Conservation (phyloP, 2,888 invertebrate genomes). For the Andrena fulva region DNA sequence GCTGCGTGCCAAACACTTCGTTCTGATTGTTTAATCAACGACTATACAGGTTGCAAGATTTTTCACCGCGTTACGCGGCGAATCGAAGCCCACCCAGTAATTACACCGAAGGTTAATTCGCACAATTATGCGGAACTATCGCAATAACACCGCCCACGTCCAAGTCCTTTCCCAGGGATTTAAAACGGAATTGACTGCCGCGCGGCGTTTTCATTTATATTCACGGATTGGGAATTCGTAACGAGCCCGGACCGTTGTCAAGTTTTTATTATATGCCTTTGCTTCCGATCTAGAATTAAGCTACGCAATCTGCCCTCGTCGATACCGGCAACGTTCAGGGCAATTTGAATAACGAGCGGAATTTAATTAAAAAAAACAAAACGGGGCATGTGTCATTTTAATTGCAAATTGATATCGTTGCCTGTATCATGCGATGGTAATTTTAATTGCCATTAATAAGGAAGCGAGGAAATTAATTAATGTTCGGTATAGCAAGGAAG, state of each 20-base stretch:
- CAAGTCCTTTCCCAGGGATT: neutral
- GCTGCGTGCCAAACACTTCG: constrained; percentile 48
- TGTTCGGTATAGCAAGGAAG: too few relatives aligned
- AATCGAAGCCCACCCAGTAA: constrained; percentile 12
- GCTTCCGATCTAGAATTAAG: constrained; percentile 30
- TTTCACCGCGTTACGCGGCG: constrained; percentile 10
- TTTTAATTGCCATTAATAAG: constrained; percentile 8
- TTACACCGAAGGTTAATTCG: constrained; percentile 31
- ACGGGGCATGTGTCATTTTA: constrained; percentile 26
- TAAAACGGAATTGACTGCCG: constrained; percentile 18
- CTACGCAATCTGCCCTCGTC: constrained; percentile 31
- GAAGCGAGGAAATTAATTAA: too few relatives aligned
- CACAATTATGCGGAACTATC: constrained; percentile 37
- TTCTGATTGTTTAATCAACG: constrained; percentile 34
- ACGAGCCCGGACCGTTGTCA: constrained; percentile 41
- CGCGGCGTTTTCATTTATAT: constrained; percentile 38
- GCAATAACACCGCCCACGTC: neutral
- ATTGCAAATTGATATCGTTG: constrained; percentile 25
- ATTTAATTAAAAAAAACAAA: constrained; percentile 23
- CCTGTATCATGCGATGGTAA: too few relatives aligned
- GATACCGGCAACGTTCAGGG: constrained; percentile 29
- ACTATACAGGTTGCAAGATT: constrained; percentile 27
- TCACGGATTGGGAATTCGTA: constrained; percentile 39
- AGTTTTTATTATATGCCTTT: constrained; percentile 49
- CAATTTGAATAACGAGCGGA: constrained; percentile 46